These are phyloP conservation scores for Drosophila pullipes DNA, from an alignment of 2,888 invertebrate genomes.

Conservation along the genomic window DNA sequence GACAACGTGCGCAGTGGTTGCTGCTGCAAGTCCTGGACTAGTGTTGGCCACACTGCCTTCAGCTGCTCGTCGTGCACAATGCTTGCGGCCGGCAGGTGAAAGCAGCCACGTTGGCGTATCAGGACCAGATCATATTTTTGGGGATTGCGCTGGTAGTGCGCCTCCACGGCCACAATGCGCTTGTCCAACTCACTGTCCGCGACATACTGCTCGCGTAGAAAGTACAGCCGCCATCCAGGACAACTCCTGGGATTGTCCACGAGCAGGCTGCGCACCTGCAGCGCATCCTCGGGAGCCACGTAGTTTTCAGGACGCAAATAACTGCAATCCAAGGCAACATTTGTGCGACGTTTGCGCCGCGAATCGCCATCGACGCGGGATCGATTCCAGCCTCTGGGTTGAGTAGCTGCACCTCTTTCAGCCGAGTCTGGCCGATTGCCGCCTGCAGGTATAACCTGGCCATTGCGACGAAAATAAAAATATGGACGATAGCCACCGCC, in stretches of 20 bases:
- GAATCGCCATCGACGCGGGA: not conserved
- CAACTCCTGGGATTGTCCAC: slow-evolving; percentile 85
- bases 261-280: slow-evolving; percentile 65
- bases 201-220: slow-evolving; percentile 88
- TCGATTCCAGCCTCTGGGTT: slow-evolving; percentile 61
- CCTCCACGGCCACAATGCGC: slow-evolving; percentile 87
- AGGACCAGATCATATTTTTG: slow-evolving; percentile 61
- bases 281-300: slow-evolving; percentile 68
- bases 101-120: slow-evolving; percentile 66
- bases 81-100: slow-evolving; percentile 87
- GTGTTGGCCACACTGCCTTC: slow-evolving; percentile 87
- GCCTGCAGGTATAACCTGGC: slow-evolving; percentile 77
- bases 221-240: slow-evolving; percentile 92
- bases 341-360: slow-evolving; percentile 21
- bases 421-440: slow-evolving; percentile 28
- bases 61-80: slow-evolving; percentile 88
- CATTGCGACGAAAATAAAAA: slow-evolving; percentile 81
- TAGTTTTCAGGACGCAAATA: slow-evolving; percentile 76
- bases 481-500: slow-evolving; percentile 76
- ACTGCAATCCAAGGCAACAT: slow-evolving; percentile 56
- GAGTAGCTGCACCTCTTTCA: slow-evolving; percentile 1
- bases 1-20: slow-evolving; percentile 89
- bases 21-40: slow-evolving; percentile 88
- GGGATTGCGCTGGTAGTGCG: slow-evolving; percentile 85
- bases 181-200: slow-evolving; percentile 86